Base-by-base conservation (phyloP, 2,113 vertebrate species). In the Chroicocephalus ridibundus region DNA sequence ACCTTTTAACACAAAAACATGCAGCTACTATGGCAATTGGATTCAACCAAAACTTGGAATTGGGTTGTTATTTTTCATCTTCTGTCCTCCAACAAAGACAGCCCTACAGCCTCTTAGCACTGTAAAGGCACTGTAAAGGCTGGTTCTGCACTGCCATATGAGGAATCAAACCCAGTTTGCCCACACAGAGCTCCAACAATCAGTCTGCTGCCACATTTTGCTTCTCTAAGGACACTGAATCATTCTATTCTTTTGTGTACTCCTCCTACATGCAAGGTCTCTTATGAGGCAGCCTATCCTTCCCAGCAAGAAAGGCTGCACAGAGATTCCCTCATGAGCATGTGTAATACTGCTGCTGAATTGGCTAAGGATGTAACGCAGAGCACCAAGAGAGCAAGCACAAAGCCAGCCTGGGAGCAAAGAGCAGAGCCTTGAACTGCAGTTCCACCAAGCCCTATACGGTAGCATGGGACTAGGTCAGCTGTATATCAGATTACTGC, bases 251-350 rank as follows among this genome's bases (percentile, higher is more conserved):
- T 94, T 89, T 55, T 69, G 74, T 82, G 91, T 34, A 93, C 78
- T 95, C 89, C 97, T 97, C 96, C 91, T 94, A 94, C 87, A 52
- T n/a, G 78, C 89, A 91, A 87, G 62, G 42, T 95, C 94, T 83
- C 93, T 26, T 27, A 77, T 51, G 91, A 93, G 87, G 89, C 75
- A 94, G 84, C n/a, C 70, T 42, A 55, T 66, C 86, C 68, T 72
- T 74, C 57, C 78, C 74, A 82, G 81, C 62, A 84, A 87, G 72
- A 79, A 87, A 65, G 65, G 66, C 76, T 72, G 70, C 24, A 38
- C 42, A 52, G 46, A 88, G 52, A 36, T 55, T 95, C 71, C 74
- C 88, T 93, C 26, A 4, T 66, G 85, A 95, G 84, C 68, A 54
- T 68, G 95, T 86, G 89, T 89, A 92, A 94, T 58, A 21, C 17